phyloP scores from a whole-genome alignment of 2,888 invertebrate species.

The Heliconius ismenius region DNA sequence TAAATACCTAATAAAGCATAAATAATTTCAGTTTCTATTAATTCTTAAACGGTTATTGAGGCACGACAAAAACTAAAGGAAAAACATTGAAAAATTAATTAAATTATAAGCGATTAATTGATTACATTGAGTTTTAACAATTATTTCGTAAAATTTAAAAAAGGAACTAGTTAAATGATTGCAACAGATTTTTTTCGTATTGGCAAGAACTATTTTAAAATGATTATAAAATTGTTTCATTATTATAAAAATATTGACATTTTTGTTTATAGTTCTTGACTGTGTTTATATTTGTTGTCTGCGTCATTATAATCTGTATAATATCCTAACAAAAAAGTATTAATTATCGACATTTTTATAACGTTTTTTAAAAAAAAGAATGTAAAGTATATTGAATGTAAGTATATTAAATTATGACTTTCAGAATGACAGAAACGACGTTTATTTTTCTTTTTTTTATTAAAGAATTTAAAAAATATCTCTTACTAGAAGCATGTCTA shows the following conservation, averaged over 20 bases:
- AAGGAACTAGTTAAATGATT: background rate
- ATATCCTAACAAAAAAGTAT: too few relatives aligned
- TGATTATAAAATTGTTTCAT: background rate
- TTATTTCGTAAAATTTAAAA: background rate
- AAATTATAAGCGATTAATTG: constrained; percentile 11
- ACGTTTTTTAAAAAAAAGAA: too few relatives aligned
- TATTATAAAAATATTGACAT: background rate
- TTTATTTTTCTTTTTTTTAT: too few relatives aligned
- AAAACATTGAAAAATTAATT: constrained; percentile 5
- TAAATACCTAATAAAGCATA: background rate
- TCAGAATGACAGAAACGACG: too few relatives aligned
- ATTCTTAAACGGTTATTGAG: constrained; percentile 7
- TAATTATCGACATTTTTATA: too few relatives aligned
- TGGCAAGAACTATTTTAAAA: background rate
- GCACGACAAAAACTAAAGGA: background rate
- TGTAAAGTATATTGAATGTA: too few relatives aligned
- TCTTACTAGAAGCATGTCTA: background rate
- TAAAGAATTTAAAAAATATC: background rate
- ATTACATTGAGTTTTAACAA: background rate
- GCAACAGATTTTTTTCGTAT: background rate
- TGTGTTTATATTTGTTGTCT: too few relatives aligned
- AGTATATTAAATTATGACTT: too few relatives aligned
- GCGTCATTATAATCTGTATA: too few relatives aligned
- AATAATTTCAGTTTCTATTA: constrained; percentile 12
- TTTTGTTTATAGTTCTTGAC: background rate